Evolutionary conservation across 2,113 vertebrate genomes (phyloP).

Genomic region (Ranitomeya variabilis): DNA sequence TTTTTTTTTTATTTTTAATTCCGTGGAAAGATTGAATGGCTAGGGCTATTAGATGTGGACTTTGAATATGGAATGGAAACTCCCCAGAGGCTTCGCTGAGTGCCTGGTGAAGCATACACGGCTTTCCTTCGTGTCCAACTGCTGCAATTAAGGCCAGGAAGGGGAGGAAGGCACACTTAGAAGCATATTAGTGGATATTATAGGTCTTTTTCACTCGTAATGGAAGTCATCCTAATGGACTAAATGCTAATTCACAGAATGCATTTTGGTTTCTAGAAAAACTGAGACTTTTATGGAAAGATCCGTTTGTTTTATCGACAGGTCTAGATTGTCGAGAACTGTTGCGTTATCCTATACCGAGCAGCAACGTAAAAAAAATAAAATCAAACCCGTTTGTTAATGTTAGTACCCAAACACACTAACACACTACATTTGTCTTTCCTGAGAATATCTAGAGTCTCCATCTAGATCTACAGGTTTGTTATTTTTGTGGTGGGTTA

Average conservation of each 20-base stretch:
- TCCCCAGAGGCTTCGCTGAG: constrained; percentile 28
- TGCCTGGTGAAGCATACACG: constrained; percentile 30
- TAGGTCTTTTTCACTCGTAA: constrained; percentile 38
- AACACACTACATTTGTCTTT: too few relatives aligned
- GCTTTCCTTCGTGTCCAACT: constrained; percentile 8
- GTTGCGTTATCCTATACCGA: not conserved
- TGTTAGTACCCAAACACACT: too few relatives aligned
- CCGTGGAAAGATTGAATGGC: not conserved
- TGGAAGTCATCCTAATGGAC: constrained; percentile 48
- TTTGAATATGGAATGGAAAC: constrained; percentile 8
- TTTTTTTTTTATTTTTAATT: not conserved
- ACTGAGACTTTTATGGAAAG: not conserved
- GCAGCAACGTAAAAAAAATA: not conserved
- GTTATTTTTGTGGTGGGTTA: too few relatives aligned
- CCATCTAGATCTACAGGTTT: too few relatives aligned
- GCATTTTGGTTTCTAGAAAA: constrained; percentile 28
- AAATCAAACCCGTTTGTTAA: too few relatives aligned
- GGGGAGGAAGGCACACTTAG: constrained; percentile 27
- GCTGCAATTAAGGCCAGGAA: constrained; percentile 19
- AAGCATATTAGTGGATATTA: constrained; percentile 37
- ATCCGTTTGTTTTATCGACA: constrained; percentile 5
- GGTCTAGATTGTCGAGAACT: not conserved
- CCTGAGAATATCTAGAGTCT: too few relatives aligned
- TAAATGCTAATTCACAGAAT: constrained; percentile 37
- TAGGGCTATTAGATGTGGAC: not conserved